These are phyloP conservation scores for Sminthurides aquaticus DNA, from an alignment of 2,888 invertebrate species.

Conservation along the genomic window DNA sequence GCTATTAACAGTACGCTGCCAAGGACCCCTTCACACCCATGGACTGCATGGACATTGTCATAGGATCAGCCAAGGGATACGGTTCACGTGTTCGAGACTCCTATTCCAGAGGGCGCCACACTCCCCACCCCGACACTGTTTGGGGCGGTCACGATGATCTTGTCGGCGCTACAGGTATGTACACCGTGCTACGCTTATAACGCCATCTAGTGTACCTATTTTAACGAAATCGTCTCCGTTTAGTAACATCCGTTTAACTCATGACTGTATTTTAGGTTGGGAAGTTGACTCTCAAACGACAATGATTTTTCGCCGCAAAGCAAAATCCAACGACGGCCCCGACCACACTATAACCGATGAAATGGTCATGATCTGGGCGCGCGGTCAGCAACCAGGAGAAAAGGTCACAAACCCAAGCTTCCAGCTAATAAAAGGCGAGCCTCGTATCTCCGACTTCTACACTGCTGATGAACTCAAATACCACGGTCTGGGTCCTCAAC, in stretches of 20 bases:
- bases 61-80: slow-evolving; percentile 76
- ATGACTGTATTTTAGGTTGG: slow-evolving; percentile 50
- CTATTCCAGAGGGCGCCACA: slow-evolving; percentile 47
- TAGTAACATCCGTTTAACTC: background rate
- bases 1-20: slow-evolving; percentile 33
- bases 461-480: slow-evolving; percentile 83
- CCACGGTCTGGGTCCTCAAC: slow-evolving; percentile 75
- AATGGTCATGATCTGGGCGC: slow-evolving; percentile 76
- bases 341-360: slow-evolving; percentile 77
- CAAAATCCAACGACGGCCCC: slow-evolving; percentile 63
- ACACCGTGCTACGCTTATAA: background rate
- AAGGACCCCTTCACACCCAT: slow-evolving; percentile 66
- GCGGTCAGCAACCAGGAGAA: slow-evolving; percentile 71
- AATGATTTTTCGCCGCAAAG: slow-evolving; percentile 78
- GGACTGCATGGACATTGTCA: slow-evolving; percentile 93
- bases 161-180: slow-evolving; percentile 65
- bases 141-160: slow-evolving; percentile 87
- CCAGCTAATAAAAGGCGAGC: slow-evolving; percentile 58
- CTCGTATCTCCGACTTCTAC: slow-evolving; percentile 71
- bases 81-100: slow-evolving; percentile 54
- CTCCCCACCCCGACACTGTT: slow-evolving; percentile 74
- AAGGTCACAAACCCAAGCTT: slow-evolving; percentile 64
- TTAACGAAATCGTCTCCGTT: background rate
- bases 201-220: background rate
- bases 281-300: slow-evolving; percentile 84